Conservation (phyloP, 2,797 vertebrate species). For the Stomatorhinus walkeri region DNA sequence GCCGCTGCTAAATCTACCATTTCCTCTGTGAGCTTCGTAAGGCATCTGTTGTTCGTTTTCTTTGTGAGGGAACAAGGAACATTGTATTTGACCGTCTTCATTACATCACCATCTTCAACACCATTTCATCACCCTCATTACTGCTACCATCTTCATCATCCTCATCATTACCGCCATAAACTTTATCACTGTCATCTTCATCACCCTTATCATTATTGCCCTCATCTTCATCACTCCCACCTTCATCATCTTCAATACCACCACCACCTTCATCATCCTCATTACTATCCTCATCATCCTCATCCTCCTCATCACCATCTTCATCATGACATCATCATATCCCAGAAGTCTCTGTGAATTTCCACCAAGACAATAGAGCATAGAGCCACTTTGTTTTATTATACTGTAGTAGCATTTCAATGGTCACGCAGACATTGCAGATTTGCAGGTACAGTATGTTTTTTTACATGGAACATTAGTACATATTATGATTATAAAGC, state of each 20-base stretch:
- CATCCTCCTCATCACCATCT: neutral
- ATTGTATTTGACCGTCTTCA: neutral
- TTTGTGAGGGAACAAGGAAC: neutral
- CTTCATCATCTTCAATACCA: neutral
- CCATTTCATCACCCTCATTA: neutral
- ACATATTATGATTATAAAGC: neutral
- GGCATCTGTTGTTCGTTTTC: neutral
- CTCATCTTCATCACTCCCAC: neutral
- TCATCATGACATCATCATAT: neutral
- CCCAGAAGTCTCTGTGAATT: neutral
- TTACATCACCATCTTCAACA: neutral
- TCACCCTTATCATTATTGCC: neutral
- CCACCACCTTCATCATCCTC: neutral
- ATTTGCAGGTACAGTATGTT: neutral
- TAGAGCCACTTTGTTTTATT: neutral
- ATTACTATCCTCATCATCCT: neutral
- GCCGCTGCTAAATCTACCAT: neutral
- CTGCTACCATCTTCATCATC: neutral
- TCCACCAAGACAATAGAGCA: neutral
- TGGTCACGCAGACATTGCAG: neutral
- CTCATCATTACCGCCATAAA: neutral
- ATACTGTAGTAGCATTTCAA: neutral
- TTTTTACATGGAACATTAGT: neutral
- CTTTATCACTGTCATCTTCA: neutral
- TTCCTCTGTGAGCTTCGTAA: neutral